Evolutionary conservation across 2,113 vertebrate species (phyloP).

Genomic region (Thomomys bottae): DNA sequence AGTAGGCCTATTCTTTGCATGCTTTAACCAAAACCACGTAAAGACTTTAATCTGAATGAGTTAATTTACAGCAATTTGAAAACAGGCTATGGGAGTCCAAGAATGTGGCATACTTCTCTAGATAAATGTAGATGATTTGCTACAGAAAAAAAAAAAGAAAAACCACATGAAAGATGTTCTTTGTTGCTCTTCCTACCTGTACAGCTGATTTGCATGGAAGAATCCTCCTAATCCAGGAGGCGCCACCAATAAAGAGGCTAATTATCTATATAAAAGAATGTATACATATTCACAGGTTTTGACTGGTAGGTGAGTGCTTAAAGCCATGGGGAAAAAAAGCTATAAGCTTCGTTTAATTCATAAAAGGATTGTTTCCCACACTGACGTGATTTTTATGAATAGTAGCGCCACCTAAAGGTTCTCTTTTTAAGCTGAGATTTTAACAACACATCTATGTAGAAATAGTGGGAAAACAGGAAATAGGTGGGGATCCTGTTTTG

Average conservation of each 20-base stretch:
- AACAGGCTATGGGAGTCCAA: slow-evolving; percentile 56
- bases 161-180: slow-evolving; percentile 77
- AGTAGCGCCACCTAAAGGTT: slow-evolving; percentile 50
- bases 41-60: slow-evolving; percentile 50
- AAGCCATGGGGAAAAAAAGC: slow-evolving; percentile 78
- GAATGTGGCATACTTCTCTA: slow-evolving; percentile 59
- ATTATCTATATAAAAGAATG: slow-evolving; percentile 85
- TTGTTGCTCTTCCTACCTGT: slow-evolving; percentile 73
- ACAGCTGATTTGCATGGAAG: slow-evolving; percentile 82
- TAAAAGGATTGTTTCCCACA: slow-evolving; percentile 52
- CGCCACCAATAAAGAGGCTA: slow-evolving; percentile 86
- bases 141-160: slow-evolving; percentile 71
- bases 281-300: slow-evolving; percentile 86
- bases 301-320: slow-evolving; percentile 85
- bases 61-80: slow-evolving; percentile 51
- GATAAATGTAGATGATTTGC: slow-evolving; percentile 34
- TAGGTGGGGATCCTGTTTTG: neutral
- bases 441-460: neutral
- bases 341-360: slow-evolving; percentile 79
- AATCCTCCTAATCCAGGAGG: slow-evolving; percentile 89
- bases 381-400: slow-evolving; percentile 64
- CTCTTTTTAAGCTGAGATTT: neutral
- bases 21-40: slow-evolving; percentile 6
- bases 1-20: slow-evolving; percentile 28
- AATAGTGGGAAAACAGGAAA: neutral